These are phyloP conservation scores for Cyphomyrus plagiostoma DNA, from an alignment of 2,113 vertebrate species.

Conservation along the genomic window DNA sequence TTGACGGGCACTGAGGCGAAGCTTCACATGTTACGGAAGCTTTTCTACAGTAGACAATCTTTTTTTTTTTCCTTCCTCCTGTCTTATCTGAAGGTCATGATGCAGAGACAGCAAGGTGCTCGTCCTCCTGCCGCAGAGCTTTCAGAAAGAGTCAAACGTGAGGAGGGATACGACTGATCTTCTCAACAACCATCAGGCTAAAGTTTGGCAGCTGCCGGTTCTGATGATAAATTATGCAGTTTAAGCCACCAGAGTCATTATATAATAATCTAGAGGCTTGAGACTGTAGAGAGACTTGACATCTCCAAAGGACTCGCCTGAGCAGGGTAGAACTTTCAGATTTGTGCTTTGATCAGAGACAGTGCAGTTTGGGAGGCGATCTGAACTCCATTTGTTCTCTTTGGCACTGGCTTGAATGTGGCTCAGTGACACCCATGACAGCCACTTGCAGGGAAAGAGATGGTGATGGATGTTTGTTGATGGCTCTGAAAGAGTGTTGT, in stretches of 20 bases:
- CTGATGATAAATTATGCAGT: neutral
- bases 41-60: neutral
- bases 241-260: neutral
- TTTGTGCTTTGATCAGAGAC: neutral
- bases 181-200: neutral
- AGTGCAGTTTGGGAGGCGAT: neutral
- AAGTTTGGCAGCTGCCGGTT: conserved; percentile 4
- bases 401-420: neutral
- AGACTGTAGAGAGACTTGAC: neutral
- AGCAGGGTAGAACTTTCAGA: neutral
- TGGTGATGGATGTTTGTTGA: neutral
- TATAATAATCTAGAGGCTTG: neutral
- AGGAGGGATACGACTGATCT: neutral
- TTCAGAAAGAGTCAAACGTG: neutral
- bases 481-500: neutral
- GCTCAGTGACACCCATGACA: neutral
- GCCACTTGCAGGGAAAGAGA: neutral
- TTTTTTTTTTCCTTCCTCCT: neutral
- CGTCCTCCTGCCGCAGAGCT: neutral
- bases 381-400: neutral
- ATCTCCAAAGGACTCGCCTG: neutral
- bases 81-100: conserved; percentile 5
- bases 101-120: neutral
- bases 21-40: neutral
- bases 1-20: neutral